Evolutionary conservation across 1,140 invertebrate genomes (phyloP), one percentile per base, ranked within the genome.

Genomic region (Dendrolimus kikuchii): DNA sequence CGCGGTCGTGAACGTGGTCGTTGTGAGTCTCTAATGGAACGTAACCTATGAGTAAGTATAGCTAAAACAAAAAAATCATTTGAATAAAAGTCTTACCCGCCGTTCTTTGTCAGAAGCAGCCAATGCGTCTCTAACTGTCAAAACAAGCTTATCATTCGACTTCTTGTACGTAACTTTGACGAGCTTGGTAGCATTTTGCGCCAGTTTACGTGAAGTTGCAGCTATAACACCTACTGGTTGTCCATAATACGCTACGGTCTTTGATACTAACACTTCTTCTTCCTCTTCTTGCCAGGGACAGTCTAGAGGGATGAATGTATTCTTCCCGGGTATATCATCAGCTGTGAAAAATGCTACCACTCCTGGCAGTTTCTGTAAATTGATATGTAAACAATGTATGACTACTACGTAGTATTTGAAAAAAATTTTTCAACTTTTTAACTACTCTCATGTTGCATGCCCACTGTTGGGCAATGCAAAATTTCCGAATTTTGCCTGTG

Each of bases 281-380:
- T 86, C 79, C 0, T 52, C 57, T 2, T 60, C 57, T 10, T 69
- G 57, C 59, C 59, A 71, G 0, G 74, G 71, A 5, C 77, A 53
- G 5, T 66, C 65, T 0, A 43, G 43, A 1, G 81, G 74, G 1
- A 80, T 88, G 49, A 89, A 92, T 5, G 76, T 67, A 74, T 95
- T 95, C 45, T 81, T 83, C 0, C 94, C 95, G 1, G 94, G 93
- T 37, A 96, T 89, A 74, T 96, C 94, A 65, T 91, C 91, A 2
- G 92, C 92, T 6, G 90, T 89, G 58, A 91, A 90, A 67, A 94
- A 94, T 1, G 89, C 90, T 4, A 93, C 61, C 4, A 96, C 93
- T 5, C 94, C 95, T 42, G 90, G 86, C 40, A 92, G 74, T 71
- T 89, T 88, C 86, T 92, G 76, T 40, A 68, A 52, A 23, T 9